Conservation (phyloP, 2,113 vertebrate genomes). For the Chroicocephalus ridibundus region DNA sequence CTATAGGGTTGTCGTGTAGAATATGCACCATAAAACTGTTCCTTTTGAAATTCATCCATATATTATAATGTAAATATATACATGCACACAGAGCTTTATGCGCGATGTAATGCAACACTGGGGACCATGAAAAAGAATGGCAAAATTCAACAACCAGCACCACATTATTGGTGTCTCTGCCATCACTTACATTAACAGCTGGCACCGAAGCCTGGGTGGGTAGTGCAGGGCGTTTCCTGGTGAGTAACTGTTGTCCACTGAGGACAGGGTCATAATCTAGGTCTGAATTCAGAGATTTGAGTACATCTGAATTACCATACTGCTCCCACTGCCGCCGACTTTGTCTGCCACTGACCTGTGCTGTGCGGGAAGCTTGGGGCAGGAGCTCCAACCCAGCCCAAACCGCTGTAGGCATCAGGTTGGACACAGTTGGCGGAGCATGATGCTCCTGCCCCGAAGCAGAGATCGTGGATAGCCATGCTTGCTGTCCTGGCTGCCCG, state of each 20-base stretch:
- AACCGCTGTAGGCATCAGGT: neutral
- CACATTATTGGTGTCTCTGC: neutral
- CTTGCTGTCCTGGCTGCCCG: neutral
- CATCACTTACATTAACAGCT: neutral
- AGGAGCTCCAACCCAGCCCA: neutral
- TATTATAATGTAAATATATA: neutral
- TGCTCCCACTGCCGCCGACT: neutral
- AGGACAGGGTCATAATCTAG: neutral
- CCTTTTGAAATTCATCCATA: neutral
- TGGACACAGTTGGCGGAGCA: neutral
- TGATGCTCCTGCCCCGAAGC: neutral
- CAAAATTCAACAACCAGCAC: neutral
- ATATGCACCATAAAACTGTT: neutral
- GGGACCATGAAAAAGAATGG: neutral
- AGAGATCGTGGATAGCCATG: accelerated
- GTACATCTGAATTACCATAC: accelerated
- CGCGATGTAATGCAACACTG: neutral
- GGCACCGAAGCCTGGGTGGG: neutral
- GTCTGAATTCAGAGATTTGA: neutral
- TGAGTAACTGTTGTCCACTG: neutral
- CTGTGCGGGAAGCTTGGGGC: accelerated
- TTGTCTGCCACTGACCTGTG: neutral
- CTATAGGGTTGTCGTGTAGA: neutral
- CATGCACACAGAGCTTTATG: neutral
- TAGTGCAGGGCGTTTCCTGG: neutral